These are phyloP conservation scores for Tamias sibiricus DNA, from an alignment of 2,113 vertebrate genomes.

Conservation along the genomic window DNA sequence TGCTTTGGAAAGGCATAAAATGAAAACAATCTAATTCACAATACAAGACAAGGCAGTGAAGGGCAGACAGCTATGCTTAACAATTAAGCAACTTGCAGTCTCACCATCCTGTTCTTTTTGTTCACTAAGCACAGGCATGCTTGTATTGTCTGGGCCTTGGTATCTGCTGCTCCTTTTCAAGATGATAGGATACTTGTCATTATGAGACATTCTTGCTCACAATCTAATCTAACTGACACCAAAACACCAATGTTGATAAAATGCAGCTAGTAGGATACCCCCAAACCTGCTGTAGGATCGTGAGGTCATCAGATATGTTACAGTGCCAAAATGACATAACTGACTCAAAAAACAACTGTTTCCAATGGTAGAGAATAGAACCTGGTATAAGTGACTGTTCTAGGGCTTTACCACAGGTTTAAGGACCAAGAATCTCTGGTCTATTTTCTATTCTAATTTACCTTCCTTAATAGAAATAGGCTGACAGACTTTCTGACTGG, in stretches of 20 bases:
- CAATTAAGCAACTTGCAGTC: not conserved
- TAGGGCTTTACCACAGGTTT: not conserved
- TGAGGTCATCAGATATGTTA: not conserved
- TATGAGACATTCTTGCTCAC: not conserved
- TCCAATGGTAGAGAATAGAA: not conserved
- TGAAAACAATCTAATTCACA: not conserved
- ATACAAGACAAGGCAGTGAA: not conserved
- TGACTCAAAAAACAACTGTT: not conserved
- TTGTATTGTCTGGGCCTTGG: not conserved
- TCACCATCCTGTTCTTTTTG: not conserved
- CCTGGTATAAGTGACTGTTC: not conserved
- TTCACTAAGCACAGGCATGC: not conserved
- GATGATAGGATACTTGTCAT: not conserved
- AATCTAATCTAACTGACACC: not conserved
- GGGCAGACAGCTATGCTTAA: not conserved
- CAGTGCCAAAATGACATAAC: not conserved
- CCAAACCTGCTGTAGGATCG: not conserved
- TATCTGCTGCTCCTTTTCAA: not conserved
- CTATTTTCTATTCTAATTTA: not conserved
- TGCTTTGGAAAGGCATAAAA: not conserved
- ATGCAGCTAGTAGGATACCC: not conserved
- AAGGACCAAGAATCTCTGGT: not conserved
- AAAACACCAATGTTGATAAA: not conserved
- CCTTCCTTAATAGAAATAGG: not conserved
- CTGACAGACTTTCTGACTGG: not conserved